These are phyloP conservation scores for Zaprionus vittiger DNA, from an alignment of 1,140 invertebrate genomes.

Conservation along the genomic window DNA sequence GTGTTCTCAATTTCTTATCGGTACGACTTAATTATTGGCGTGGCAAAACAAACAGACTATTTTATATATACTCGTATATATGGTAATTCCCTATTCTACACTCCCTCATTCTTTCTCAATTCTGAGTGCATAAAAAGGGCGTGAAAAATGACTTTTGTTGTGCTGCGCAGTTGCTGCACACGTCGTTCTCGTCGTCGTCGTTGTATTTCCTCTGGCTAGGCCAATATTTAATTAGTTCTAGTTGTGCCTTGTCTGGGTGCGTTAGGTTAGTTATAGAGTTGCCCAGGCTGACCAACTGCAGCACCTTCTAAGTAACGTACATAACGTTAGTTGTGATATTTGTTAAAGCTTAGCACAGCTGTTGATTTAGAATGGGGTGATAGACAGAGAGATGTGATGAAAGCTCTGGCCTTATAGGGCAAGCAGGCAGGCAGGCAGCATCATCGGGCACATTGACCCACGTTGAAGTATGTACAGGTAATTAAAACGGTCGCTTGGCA, in stretches of 20 bases:
- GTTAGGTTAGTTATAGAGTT: conserved; percentile 47
- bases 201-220: conserved; percentile 21
- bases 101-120: conserved; percentile 20
- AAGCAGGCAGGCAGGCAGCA: conserved; percentile 3
- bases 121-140: conserved; percentile 45
- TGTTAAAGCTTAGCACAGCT: conserved; percentile 36
- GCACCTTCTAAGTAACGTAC: neutral
- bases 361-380: conserved; percentile 1
- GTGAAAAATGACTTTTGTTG: conserved; percentile 39
- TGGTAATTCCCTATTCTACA: conserved; percentile 23
- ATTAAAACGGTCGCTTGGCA: conserved; percentile 43
- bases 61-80: neutral
- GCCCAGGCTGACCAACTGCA: neutral
- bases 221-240: conserved; percentile 50
- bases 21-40: conserved; percentile 26
- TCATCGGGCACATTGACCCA: conserved; percentile 55
- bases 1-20: conserved; percentile 18
- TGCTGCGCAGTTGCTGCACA: conserved; percentile 32
- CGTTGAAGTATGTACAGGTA: conserved; percentile 3
- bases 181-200: neutral
- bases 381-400: too few species aligned
- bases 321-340: conserved; percentile 21
- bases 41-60: conserved; percentile 18
- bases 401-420: neutral
- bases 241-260: conserved; percentile 19